Evolutionary conservation across 2,113 vertebrate species (phyloP).

Genomic region (Natator depressus): DNA sequence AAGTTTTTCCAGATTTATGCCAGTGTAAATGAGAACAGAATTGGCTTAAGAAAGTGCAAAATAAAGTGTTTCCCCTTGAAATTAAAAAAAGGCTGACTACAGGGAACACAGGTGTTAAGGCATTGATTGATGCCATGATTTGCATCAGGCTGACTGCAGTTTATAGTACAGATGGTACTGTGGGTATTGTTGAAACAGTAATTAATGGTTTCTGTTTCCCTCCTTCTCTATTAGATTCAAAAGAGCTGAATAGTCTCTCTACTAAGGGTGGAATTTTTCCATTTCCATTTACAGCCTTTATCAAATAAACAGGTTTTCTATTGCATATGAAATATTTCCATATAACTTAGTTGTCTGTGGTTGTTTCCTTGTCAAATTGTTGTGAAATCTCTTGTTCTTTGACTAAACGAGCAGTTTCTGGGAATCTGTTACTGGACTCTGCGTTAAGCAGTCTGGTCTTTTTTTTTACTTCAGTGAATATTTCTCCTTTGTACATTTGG

Average conservation of each 20-base stretch:
- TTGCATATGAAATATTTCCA: conserved; percentile 12
- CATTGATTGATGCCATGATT: conserved; percentile 77
- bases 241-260: conserved; percentile 53
- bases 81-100: conserved; percentile 40
- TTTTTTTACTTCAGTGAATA: not conserved
- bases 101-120: conserved; percentile 57
- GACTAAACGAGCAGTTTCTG: conserved; percentile 16
- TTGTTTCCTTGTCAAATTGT: not conserved
- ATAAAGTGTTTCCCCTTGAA: conserved; percentile 23
- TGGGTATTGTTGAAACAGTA: conserved; percentile 58
- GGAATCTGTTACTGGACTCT: not conserved
- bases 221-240: conserved; percentile 41
- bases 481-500: not conserved
- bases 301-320: conserved; percentile 39
- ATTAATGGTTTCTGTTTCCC: conserved; percentile 56
- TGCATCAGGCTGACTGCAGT: conserved; percentile 74
- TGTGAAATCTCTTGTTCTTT: not conserved
- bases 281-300: conserved; percentile 45
- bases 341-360: conserved; percentile 22
- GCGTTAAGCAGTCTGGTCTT: not conserved
- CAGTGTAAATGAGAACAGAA: conserved; percentile 28
- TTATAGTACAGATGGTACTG: conserved; percentile 74
- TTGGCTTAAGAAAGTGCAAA: not conserved
- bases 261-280: conserved; percentile 22
- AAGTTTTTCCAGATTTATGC: conserved; percentile 12